Percentiles rank a stretch among this genome's conserved stretches.
These are phyloP conservation scores for Lethocerus indicus DNA, from an alignment of 1,140 invertebrate genomes.

Conservation along the genomic window DNA sequence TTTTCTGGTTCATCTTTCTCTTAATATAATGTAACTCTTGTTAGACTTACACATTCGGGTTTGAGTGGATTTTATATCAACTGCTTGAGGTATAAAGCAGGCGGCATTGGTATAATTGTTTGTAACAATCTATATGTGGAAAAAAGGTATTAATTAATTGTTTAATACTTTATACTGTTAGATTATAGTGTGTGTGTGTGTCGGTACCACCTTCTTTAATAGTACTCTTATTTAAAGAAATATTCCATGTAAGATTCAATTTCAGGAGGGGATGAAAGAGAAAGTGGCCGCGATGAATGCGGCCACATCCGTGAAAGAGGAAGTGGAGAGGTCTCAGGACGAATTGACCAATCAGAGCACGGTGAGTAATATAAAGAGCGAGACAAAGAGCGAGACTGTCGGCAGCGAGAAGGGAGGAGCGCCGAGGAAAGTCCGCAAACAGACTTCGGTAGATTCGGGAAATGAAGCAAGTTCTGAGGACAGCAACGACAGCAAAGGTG, in stretches of 20 bases:
- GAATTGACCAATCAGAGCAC: conserved; percentile 19
- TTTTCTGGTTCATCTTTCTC: too few species aligned
- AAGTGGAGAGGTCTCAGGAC: conserved; percentile 34
- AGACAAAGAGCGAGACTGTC: conserved; percentile 5
- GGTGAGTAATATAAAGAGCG: background rate
- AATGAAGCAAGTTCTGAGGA: conserved; percentile 87
- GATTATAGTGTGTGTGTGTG: too few species aligned
- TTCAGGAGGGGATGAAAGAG: conserved; percentile 63
- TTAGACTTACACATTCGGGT: too few species aligned
- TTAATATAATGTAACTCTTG: too few species aligned
- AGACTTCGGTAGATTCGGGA: conserved; percentile 62
- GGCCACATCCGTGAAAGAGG: conserved; percentile 20
- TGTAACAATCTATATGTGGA: too few species aligned
- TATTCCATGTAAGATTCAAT: conserved; percentile 10
- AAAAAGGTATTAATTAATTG: too few species aligned
- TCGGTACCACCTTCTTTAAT: background rate
- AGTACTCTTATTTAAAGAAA: background rate
- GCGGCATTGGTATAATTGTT: too few species aligned
- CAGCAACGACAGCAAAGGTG: conserved; percentile 60
- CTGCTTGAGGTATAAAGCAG: too few species aligned
- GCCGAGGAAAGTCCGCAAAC: conserved; percentile 42
- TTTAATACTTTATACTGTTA: too few species aligned
- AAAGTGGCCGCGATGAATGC: conserved; percentile 51
- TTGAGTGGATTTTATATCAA: too few species aligned
- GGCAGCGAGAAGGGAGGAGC: conserved; percentile 13